Conservation (phyloP, 2,113 vertebrate genomes). For the Catharus fuscescens region DNA sequence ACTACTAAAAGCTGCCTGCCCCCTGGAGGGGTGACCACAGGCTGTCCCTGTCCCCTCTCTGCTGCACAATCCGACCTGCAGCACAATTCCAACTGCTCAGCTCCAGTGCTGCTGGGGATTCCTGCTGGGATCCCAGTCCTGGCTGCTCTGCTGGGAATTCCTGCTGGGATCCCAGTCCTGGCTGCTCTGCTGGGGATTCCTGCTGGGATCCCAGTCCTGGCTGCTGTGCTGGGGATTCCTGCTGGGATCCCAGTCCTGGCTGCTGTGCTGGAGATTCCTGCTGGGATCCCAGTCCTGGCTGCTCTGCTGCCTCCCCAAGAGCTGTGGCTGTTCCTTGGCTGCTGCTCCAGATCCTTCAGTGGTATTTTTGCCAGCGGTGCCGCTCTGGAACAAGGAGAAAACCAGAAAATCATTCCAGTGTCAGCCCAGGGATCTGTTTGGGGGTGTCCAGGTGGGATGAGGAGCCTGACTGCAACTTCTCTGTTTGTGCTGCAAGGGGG, state of each 20-base stretch:
- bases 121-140: background rate
- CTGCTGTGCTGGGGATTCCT: background rate
- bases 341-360: constrained; percentile 39
- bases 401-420: background rate
- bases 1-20: background rate
- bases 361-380: constrained; percentile 82
- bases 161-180: background rate
- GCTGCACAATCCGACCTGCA: background rate
- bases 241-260: background rate
- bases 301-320: background rate
- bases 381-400: constrained; percentile 52
- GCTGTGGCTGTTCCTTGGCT: background rate
- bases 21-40: background rate
- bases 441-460: background rate
- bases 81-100: background rate
- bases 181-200: background rate
- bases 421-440: background rate
- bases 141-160: background rate
- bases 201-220: background rate
- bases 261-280: background rate
- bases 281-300: background rate
- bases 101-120: background rate
- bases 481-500: background rate
- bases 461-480: background rate
- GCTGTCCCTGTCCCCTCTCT: background rate